phyloP scores from a whole-genome alignment of 2,888 invertebrate genomes.

The Sarcophaga carnaria region DNA sequence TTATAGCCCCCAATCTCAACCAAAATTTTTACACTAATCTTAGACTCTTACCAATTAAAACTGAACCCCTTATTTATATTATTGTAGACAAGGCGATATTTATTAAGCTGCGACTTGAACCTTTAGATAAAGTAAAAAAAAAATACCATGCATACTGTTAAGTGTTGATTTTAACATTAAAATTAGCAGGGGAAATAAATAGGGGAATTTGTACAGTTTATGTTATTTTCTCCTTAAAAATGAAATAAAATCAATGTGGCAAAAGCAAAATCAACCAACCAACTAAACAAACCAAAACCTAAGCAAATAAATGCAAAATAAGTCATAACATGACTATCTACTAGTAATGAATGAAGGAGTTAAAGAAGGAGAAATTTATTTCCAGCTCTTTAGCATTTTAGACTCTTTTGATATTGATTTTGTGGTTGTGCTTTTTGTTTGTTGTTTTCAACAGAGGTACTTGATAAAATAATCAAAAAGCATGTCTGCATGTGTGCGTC shows the following conservation, averaged over 20 bases:
- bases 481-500: background rate
- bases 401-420: background rate
- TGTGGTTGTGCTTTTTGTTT: constrained; percentile 8
- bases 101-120: too few relatives aligned
- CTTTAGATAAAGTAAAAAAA: too few relatives aligned
- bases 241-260: background rate
- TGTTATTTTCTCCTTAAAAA: background rate
- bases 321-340: constrained; percentile 1
- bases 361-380: constrained; percentile 29
- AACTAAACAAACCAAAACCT: background rate
- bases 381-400: constrained; percentile 4
- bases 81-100: too few relatives aligned
- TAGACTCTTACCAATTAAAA: too few relatives aligned
- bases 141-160: too few relatives aligned
- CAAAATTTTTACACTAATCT: too few relatives aligned
- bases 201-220: background rate
- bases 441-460: background rate
- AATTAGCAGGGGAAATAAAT: background rate
- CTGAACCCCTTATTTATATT: too few relatives aligned
- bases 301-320: constrained; percentile 21
- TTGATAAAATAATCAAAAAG: too few relatives aligned
- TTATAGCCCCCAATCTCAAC: too few relatives aligned
- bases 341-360: constrained; percentile 1
- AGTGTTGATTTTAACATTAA: background rate
- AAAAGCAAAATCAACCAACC: background rate